Percentiles rank a stretch among this genome's conserved stretches.
These are phyloP conservation scores for Coregonus suidteri DNA, from an alignment of 2,797 vertebrate genomes.

Conservation along the genomic window DNA sequence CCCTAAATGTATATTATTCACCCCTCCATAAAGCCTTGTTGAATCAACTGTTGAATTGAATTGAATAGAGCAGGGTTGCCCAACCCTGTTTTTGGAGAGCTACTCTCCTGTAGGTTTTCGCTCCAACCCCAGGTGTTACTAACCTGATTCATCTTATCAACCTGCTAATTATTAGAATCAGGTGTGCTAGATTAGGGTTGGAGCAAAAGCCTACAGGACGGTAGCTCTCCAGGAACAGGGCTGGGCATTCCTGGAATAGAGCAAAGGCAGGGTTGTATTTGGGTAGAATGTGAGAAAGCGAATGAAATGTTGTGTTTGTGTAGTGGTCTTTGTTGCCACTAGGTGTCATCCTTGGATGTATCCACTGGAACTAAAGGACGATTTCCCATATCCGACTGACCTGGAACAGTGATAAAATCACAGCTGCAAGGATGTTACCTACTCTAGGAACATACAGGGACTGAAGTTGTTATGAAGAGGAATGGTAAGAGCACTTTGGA, in stretches of 20 bases:
- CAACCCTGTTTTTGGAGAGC: no score
- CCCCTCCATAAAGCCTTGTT: not conserved
- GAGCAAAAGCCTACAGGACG: no score
- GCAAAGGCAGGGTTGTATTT: not conserved
- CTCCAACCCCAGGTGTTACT: no score
- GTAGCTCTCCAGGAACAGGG: no score
- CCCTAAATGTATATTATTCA: not conserved
- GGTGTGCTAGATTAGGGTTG: no score
- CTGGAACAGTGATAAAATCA: not conserved
- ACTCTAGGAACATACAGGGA: not conserved
- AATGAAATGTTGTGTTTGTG: not conserved
- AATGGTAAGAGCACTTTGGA: not conserved
- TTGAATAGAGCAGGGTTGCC: not conserved
- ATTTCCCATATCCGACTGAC: conserved; percentile 14
- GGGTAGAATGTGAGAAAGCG: not conserved
- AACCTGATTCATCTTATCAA: no score
- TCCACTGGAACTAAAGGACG: conserved; percentile 9
- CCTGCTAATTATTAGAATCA: no score
- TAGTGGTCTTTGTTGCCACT: conserved; percentile 37
- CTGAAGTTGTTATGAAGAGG: not conserved
- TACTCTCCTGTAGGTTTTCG: no score
- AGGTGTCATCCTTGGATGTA: conserved; percentile 56
- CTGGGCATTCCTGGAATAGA: not conserved
- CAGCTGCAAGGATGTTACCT: not conserved
- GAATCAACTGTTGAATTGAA: not conserved